A percentile compares a stretch with the other conserved stretches of the same genome.
Evolutionary conservation across 2,797 vertebrate genomes (phyloP).

Genomic region (Eurystomus glaucurus): DNA sequence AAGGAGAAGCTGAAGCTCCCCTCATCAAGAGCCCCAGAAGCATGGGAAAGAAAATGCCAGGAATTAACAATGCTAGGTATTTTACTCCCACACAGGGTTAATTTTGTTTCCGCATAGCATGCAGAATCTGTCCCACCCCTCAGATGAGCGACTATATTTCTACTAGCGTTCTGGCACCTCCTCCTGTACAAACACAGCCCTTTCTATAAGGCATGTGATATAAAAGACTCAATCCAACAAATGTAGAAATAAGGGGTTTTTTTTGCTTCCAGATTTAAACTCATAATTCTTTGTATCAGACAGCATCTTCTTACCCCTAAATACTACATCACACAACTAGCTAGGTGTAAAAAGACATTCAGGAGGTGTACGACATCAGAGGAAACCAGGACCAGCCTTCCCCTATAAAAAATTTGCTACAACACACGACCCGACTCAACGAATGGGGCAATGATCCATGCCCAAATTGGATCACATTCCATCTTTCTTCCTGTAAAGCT

Average conservation of each 20-base stretch:
- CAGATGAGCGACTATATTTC: slow-evolving; percentile 42
- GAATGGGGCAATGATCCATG: rapidly evolving
- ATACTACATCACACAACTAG: background rate
- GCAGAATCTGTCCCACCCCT: slow-evolving; percentile 37
- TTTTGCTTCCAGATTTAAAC: background rate
- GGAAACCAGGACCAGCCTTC: background rate
- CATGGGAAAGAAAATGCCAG: background rate
- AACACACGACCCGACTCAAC: background rate
- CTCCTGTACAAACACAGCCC: slow-evolving; percentile 18
- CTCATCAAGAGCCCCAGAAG: background rate
- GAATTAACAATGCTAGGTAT: slow-evolving; percentile 12
- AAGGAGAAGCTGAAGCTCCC: background rate
- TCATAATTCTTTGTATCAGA: background rate
- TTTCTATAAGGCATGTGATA: background rate
- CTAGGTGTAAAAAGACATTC: background rate
- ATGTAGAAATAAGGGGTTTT: background rate
- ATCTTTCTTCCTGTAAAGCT: background rate
- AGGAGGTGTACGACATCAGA: background rate
- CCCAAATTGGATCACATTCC: background rate
- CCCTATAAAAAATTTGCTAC: background rate
- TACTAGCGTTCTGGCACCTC: slow-evolving; percentile 49
- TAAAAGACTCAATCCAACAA: background rate
- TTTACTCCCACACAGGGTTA: slow-evolving; percentile 13
- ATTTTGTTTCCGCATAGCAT: background rate
- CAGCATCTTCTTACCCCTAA: background rate